Base-by-base conservation (phyloP, 1,140 invertebrate genomes). In the Eurytemora carolleeae region DNA sequence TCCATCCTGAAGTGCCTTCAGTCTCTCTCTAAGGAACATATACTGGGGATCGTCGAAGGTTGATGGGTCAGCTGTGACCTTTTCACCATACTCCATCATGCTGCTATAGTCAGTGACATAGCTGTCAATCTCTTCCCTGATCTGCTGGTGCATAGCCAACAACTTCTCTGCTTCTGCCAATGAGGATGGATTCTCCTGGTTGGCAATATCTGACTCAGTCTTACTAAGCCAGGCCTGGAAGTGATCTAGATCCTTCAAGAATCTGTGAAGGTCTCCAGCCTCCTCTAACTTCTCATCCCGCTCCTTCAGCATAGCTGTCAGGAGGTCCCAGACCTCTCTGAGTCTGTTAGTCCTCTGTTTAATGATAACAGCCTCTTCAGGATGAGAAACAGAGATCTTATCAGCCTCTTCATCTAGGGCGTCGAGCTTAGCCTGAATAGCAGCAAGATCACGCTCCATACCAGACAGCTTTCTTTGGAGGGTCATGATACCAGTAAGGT, bases 21-120 rank as follows among this genome's bases (percentile, higher is more conserved):
- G 76, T 63, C 96, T 80, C 74, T 96, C 92, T 58, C 90, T 79
- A 67, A 98, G 75, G 83, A 98, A 98, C 91, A 98, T 96, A 75
- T 98, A 97, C 74, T 98, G 94, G 59, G 94, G 91, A 76, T 99
- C 96, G 65, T 87, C 84, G 65, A 84, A 82, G 2, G 86, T 86
- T 19, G 80, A 83, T 60, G 81, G 81, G 67, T 82, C 68, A 21
- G 75, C 65, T 44, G 67, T 66, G 52, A 67, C 67, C 70, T 86
- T 82, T 69, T 97, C 91, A 57, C 96, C 96, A 71, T 97, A 98
- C 67, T 96, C 92, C 86, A 98, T 97, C 92, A 99, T 98, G 75
- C 92, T 93, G 65, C 84, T 84, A 71, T 96, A 97, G 71, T 98
- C 95, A 66, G 95, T 89, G 55, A 84, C 92, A 71, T 98, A 98